Conservation (phyloP, 1,140 invertebrate genomes). For the Steinernema khuongi region DNA sequence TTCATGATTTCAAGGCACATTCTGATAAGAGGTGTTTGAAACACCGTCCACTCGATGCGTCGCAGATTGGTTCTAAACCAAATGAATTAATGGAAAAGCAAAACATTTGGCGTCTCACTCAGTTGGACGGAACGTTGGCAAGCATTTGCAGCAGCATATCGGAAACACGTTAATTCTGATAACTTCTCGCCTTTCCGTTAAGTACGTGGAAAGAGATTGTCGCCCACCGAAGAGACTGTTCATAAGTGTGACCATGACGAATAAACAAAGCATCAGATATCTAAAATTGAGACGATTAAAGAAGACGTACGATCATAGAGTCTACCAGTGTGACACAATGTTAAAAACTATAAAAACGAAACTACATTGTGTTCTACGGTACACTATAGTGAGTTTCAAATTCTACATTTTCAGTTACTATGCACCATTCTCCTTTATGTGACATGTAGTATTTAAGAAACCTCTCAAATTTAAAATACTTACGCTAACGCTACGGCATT, state of each 20-base stretch:
- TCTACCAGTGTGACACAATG: neutral
- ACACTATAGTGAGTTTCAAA: neutral
- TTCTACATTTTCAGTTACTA: too few species aligned
- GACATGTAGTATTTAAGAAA: too few species aligned
- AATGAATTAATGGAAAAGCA: neutral
- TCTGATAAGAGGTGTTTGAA: conserved; percentile 50
- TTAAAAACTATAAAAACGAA: neutral
- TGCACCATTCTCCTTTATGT: too few species aligned
- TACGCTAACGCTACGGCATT: conserved; percentile 56
- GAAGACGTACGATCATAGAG: neutral
- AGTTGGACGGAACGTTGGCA: conserved; percentile 44
- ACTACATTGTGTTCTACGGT: neutral
- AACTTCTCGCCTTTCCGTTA: neutral
- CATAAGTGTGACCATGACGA: conserved; percentile 48
- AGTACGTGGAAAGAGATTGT: conserved; percentile 26
- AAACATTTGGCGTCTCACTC: conserved; percentile 33
- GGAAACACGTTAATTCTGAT: conserved; percentile 12
- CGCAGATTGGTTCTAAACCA: conserved; percentile 43
- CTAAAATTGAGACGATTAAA: conserved; percentile 13
- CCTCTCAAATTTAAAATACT: conserved; percentile 20
- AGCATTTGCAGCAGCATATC: conserved; percentile 33
- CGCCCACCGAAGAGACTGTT: conserved; percentile 49
- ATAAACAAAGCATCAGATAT: conserved; percentile 46
- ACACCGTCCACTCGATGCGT: conserved; percentile 52
- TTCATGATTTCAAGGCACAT: conserved; percentile 49